Base-by-base conservation (phyloP, 2,113 vertebrate genomes). In the Ascaphus truei region DNA sequence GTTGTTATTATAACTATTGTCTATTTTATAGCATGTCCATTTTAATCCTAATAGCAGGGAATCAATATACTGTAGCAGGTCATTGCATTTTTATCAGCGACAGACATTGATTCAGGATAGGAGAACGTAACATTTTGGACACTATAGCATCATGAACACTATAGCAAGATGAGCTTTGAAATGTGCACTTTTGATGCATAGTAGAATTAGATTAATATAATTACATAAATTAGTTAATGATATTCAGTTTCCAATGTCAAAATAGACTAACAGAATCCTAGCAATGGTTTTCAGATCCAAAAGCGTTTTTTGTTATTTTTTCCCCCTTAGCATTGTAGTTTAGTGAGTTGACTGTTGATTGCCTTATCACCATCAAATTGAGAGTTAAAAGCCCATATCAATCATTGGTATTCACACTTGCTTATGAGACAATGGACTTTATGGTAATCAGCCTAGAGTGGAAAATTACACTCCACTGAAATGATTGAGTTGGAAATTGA, bases 381-480 rank as follows among this genome's bases (percentile, higher is more conserved):
- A 48, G 68, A 68, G 73, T 63, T 58, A 66, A 79, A 79, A 74
- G 25, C 6, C 29, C 15, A 0, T 45, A 20, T 43, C 80, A 64
- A 51, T 73, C 77, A 66, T 55, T 15, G 57, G 50, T 74, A 27
- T 10, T 61, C 76, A 58, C 22, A 18, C 22, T 23, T 73, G 55
- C 34, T 10, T 62, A 15, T 4, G 60, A 71, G 71, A 52, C 63
- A 1, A 9, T 11, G 39, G 20, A 52, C 59, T 62, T 73, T 41
- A 16, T 29, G 68, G 63, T 65, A 77, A 81, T 85, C 75, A 83
- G 16, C 1, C 0, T 62, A 63, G 59, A 86, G 74, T 41, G 73
- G 74, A 71, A 84, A 73, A 80, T 86, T 84, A 81, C 72, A 76
- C 77, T 39, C 74, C 68, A 73, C 77, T 83, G 73, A 72, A 62